Conservation (phyloP, 2,797 vertebrate genomes). For the Muscicapa striata region DNA sequence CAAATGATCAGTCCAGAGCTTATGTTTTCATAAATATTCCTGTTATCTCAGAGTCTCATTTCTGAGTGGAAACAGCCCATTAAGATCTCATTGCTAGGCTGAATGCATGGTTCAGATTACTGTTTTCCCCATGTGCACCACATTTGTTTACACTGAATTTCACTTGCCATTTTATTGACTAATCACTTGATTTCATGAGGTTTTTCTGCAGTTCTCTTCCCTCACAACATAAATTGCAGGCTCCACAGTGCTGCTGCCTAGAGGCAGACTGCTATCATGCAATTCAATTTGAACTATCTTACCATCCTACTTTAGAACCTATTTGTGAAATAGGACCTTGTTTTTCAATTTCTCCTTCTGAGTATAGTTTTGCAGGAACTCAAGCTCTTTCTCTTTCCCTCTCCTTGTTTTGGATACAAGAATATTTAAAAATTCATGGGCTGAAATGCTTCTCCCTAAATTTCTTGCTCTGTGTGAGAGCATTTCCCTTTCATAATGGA, state of each 20-base stretch:
- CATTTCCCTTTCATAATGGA: neutral
- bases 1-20: neutral
- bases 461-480: neutral
- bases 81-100: slow-evolving; percentile 39
- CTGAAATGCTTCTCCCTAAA: neutral
- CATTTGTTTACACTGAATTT: slow-evolving; percentile 50
- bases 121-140: slow-evolving; percentile 11
- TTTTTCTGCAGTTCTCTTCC: slow-evolving; percentile 5
- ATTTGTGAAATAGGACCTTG: neutral
- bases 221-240: neutral
- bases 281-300: neutral
- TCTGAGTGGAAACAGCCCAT: slow-evolving; percentile 7
- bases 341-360: neutral
- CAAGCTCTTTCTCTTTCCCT: neutral
- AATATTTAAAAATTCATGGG: neutral
- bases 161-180: slow-evolving; percentile 48
- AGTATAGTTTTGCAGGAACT: neutral
- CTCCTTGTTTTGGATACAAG: neutral
- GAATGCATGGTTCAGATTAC: slow-evolving; percentile 6
- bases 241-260: neutral
- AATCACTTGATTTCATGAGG: slow-evolving; percentile 11
- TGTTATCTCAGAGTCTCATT: slow-evolving; percentile 1
- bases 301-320: neutral
- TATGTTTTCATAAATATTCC: slow-evolving; percentile 36
- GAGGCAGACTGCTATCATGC: neutral